Base-by-base conservation (phyloP, 2,888 invertebrate genomes). In the Drosophila nigritarsus region DNA sequence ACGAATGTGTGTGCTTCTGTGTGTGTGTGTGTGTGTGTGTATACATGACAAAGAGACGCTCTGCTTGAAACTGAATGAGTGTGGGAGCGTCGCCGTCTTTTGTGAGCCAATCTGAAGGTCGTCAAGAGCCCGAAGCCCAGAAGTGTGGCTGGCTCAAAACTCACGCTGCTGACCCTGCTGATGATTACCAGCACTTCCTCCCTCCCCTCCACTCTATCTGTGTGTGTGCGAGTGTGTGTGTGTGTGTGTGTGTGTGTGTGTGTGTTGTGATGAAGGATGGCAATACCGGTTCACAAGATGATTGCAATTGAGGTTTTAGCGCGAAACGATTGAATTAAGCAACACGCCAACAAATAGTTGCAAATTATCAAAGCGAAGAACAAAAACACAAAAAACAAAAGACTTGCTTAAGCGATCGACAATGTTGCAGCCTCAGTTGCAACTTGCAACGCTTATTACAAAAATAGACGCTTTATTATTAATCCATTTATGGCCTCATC, bases 91-190 rank as follows among this genome's bases (percentile, higher is more conserved):
- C 60, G 78, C 78, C 59, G 45, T 76, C 78, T 77, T 70, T 78
- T 73, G 73, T 78, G 78, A 62, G 79, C 70, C 78, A 77, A 74
- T 78, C 79, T 77, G 77, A 77, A 77, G 77, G 77, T 77, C 77
- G 78, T 77, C 78, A 74, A 77, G 77, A 45, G 45, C 74, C 74
- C 77, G 56, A 74, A 65, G 65, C 53, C 62, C 73, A 45, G 51
- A 70, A 63, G 55, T 73, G 58, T 55, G 48, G 60, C 62, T 65
- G 45, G 45, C 45, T 45, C 38, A 62, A 53, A 27, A 45, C 56
- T 55, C 27, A 24, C 27, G n/a, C 38, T n/a, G 29, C 61, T 56
- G 55, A 45, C 45, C 45, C 45, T 45, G 45, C 7, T 45, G 45
- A 24, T 45, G 45, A 45, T 24, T 45, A 45, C 45, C 45, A 45